phyloP scores from a whole-genome alignment of 2,888 invertebrate species.

The Dinocampus coccinellae region DNA sequence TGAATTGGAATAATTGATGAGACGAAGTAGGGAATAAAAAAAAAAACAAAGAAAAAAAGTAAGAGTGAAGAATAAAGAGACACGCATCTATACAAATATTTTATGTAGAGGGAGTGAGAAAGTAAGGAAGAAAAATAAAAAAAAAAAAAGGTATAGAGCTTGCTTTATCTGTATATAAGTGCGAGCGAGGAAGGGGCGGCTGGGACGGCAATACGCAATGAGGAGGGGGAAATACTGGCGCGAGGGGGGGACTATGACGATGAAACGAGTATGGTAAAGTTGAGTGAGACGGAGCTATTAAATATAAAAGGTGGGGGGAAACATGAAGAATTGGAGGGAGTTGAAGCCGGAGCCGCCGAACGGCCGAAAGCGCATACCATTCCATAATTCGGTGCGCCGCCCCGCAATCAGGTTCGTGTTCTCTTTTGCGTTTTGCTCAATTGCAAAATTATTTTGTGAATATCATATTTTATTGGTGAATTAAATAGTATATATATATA shows the following conservation, averaged over 20 bases:
- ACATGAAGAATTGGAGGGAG: slow-evolving; percentile 43
- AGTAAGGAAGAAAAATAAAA: neutral
- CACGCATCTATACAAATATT: neutral
- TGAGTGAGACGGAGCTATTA: too few species aligned
- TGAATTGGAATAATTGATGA: too few species aligned
- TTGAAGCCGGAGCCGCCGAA: slow-evolving; percentile 43
- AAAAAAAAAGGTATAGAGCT: neutral
- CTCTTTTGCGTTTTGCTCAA: slow-evolving; percentile 41
- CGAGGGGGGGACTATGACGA: slow-evolving; percentile 35
- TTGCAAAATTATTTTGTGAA: neutral
- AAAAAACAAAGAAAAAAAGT: neutral
- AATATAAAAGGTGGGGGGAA: slow-evolving; percentile 25
- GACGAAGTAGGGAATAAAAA: neutral
- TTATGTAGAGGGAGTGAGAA: neutral
- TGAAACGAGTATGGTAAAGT: slow-evolving; percentile 31
- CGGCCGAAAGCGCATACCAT: slow-evolving; percentile 64
- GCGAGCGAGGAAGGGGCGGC: neutral
- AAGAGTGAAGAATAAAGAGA: neutral
- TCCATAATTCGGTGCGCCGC: slow-evolving; percentile 67
- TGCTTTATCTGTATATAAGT: neutral
- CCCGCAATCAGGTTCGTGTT: slow-evolving; percentile 66
- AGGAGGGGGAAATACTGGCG: neutral
- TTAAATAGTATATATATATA: neutral
- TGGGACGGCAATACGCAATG: neutral
- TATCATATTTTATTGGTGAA: neutral